A percentile compares a stretch with the other conserved stretches of the same genome.
Evolutionary conservation across 1,140 invertebrate genomes (phyloP).

Genomic region (Paracyclopina nana): DNA sequence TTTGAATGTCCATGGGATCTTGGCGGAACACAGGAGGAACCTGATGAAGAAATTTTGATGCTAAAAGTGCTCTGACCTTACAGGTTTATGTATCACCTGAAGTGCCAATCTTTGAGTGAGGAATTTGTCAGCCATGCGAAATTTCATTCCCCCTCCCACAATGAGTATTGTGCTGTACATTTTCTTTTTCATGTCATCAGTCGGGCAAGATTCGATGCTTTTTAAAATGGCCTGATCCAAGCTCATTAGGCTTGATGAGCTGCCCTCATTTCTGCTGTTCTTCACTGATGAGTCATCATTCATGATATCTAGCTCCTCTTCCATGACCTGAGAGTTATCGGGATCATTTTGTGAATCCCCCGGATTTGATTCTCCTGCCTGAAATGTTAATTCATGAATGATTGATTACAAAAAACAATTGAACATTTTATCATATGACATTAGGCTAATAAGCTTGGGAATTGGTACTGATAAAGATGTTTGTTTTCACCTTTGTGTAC

Average conservation of each 20-base stretch:
- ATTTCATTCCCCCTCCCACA: conserved; percentile 72
- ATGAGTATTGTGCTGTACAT: conserved; percentile 85
- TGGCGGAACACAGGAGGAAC: conserved; percentile 54
- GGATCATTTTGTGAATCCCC: conserved; percentile 18
- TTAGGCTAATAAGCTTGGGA: no score
- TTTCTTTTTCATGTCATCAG: conserved; percentile 73
- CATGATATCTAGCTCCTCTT: conserved; percentile 21
- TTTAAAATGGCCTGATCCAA: conserved; percentile 74
- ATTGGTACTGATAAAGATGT: no score
- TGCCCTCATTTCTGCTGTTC: background rate
- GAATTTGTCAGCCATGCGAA: no score
- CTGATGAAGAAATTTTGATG: conserved; percentile 32
- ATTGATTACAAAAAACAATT: no score
- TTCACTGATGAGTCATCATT: conserved; percentile 9
- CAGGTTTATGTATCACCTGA: no score
- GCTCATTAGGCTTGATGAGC: conserved; percentile 42
- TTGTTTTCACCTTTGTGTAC: conserved; percentile 27
- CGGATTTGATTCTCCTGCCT: conserved; percentile 15
- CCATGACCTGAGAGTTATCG: conserved; percentile 17
- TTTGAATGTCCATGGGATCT: conserved; percentile 59
- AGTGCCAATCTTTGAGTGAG: no score
- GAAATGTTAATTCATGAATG: conserved; percentile 28
- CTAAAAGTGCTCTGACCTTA: no score
- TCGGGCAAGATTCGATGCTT: conserved; percentile 71
- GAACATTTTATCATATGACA: no score